Evolutionary conservation across 2,797 vertebrate genomes (phyloP), one percentile per base, ranked within the genome.

Genomic region (Lophotriccus pileatus): DNA sequence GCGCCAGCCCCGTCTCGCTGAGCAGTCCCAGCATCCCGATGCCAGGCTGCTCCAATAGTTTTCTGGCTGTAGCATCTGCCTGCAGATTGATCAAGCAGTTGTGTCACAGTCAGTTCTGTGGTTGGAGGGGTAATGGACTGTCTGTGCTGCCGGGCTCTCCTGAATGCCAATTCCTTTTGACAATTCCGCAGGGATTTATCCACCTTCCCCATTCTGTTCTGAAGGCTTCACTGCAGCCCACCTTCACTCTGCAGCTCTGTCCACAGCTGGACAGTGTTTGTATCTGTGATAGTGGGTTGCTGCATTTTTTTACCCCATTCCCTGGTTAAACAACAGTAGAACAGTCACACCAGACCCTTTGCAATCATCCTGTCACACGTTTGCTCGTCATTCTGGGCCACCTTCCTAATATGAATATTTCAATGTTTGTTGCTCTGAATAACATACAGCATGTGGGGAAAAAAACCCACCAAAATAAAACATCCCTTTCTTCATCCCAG

Each of bases 111-210:
- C 94, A 87, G 89, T 96, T 95, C 89, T 37, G 70, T 92, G 95
- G 95, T 94, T 97, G 96, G 97, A 94, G 91, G 85, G 93, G 93
- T 96, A 96, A 97, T 86, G 80, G 82, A 89, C 84, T 96, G 78
- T 88, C 93, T 93, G 74, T 15, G 34, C 74, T 90, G 82, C 37
- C 55, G 81, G 87, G 72, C 63, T 79, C 85, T 94, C 87, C 78
- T 79, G 93, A 97, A 97, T 96, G 94, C 84, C 95, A 95, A 89
- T 97, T 95, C 69, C 64, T 91, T 85, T 76, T 78, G 67, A 83
- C 47, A 72, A 72, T 90, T 91, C 93, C 94, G 28, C 74, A 87
- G 85, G 74, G 88, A 95, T 96, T 83, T 90, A 85, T 86, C 63
- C 90, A 70, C 89, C 79, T 86, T 94, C 79, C 73, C 77, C 85